These are phyloP conservation scores for Zaprionus kolodkinae DNA, from an alignment of 1,140 invertebrate species.

Conservation along the genomic window DNA sequence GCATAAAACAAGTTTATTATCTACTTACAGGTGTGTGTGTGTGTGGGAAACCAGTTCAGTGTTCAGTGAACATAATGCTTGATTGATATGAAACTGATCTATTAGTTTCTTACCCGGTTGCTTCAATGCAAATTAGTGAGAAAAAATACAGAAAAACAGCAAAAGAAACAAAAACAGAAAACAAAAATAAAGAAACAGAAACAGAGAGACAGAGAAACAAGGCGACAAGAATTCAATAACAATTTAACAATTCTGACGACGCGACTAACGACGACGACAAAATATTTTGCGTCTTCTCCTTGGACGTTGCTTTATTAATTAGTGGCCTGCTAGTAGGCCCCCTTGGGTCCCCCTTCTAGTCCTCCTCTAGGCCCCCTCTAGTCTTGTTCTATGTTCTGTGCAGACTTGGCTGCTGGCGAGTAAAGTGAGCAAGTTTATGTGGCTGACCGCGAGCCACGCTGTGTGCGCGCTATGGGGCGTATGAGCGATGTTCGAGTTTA, in stretches of 20 bases:
- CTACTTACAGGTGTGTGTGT: conserved; percentile 5
- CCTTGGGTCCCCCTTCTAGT: not conserved
- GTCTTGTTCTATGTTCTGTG: conserved; percentile 18
- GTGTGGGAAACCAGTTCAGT: conserved; percentile 61
- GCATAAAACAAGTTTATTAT: conserved; percentile 31
- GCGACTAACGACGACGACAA: conserved; percentile 4
- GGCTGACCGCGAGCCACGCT: conserved; percentile 42
- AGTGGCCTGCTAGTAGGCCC: conserved; percentile 31
- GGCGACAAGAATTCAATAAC: conserved; percentile 31
- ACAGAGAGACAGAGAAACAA: not conserved
- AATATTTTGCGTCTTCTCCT: conserved; percentile 57
- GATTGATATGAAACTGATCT: conserved; percentile 78
- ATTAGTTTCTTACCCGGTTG: conserved; percentile 59
- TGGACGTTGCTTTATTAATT: conserved; percentile 67
- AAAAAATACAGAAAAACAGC: not conserved
- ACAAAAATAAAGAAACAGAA: not conserved
- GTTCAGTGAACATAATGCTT: conserved; percentile 51
- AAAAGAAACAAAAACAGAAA: not conserved
- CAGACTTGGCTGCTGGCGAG: conserved; percentile 18
- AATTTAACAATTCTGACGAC: conserved; percentile 23
- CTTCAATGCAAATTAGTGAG: conserved; percentile 65
- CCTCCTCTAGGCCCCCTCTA: not conserved
- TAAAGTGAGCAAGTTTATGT: conserved; percentile 59
- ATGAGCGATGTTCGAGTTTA: conserved; percentile 48
- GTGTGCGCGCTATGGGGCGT: conserved; percentile 43